Percentiles rank a stretch among this genome's conserved stretches.
phyloP scores from a whole-genome alignment of 2,888 invertebrate genomes.

The Phyllotreta cruciferae region DNA sequence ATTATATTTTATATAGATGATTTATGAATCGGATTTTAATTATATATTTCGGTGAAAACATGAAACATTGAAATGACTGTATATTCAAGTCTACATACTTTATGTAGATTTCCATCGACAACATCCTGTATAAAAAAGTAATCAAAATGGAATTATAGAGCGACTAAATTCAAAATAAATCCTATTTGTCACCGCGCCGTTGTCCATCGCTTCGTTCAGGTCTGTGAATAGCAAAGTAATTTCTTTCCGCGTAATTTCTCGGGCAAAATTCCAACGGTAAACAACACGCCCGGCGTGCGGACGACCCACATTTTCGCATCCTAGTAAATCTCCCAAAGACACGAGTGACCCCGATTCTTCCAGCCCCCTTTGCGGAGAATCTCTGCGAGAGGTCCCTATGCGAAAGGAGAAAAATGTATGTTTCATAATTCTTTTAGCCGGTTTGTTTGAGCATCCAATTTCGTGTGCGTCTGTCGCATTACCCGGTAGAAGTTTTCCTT shows the following conservation, averaged over 20 bases:
- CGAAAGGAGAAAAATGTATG: conserved; percentile 28
- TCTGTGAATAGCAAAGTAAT: conserved; percentile 15
- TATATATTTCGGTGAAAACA: conserved; percentile 2
- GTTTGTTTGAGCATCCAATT: conserved; percentile 40
- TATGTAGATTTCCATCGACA: no score
- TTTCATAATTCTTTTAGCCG: conserved; percentile 36
- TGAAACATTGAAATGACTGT: no score
- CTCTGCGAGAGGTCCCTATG: neutral
- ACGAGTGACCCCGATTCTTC: conserved; percentile 33
- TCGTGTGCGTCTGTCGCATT: conserved; percentile 40
- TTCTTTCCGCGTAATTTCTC: conserved; percentile 24
- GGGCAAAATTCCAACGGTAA: conserved; percentile 25
- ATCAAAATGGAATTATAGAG: no score
- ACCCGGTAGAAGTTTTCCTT: conserved; percentile 43
- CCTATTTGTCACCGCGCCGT: neutral
- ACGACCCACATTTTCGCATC: conserved; percentile 27
- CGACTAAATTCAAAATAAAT: neutral
- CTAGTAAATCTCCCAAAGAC: conserved; percentile 25
- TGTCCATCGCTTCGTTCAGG: conserved; percentile 2
- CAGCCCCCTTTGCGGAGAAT: conserved; percentile 5
- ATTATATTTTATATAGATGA: conserved; percentile 22
- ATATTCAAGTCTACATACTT: neutral
- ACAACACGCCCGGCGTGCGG: conserved; percentile 18
- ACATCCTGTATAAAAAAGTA: no score
- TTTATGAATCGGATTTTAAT: conserved; percentile 27